phyloP scores from a whole-genome alignment of 2,888 invertebrate genomes.

The Parnassius orleans region DNA sequence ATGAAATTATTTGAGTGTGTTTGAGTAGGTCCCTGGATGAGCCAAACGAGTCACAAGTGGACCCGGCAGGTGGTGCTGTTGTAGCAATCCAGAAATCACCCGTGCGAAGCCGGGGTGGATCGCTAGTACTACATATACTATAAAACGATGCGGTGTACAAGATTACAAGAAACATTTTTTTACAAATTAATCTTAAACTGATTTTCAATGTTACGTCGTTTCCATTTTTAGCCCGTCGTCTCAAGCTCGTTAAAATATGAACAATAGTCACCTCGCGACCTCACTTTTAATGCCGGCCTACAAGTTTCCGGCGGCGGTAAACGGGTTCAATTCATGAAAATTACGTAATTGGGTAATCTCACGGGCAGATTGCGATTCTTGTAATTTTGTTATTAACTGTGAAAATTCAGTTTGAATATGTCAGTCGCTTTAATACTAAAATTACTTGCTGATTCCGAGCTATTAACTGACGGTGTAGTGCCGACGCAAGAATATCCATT shows the following conservation, averaged over 20 bases:
- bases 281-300: conserved; percentile 10
- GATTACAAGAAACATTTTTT: not conserved
- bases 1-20: too few species aligned
- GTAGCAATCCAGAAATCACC: too few species aligned
- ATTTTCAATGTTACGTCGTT: not conserved
- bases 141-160: too few species aligned
- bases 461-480: too few species aligned
- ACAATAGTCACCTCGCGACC: conserved; percentile 4
- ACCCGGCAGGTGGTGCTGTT: too few species aligned
- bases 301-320: conserved; percentile 4
- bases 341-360: conserved; percentile 15
- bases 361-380: not conserved
- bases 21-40: too few species aligned
- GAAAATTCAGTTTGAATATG: not conserved
- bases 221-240: conserved; percentile 1
- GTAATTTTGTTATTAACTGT: not conserved
- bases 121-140: too few species aligned
- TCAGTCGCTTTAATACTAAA: not conserved
- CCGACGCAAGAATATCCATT: too few species aligned
- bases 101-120: too few species aligned
- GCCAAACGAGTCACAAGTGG: too few species aligned
- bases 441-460: not conserved
- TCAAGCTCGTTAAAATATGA: conserved; percentile 8
- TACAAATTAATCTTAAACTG: not conserved
- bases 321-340: conserved; percentile 9